Conservation (phyloP, 2,888 invertebrate species). For the Drosophila niveifrons region DNA sequence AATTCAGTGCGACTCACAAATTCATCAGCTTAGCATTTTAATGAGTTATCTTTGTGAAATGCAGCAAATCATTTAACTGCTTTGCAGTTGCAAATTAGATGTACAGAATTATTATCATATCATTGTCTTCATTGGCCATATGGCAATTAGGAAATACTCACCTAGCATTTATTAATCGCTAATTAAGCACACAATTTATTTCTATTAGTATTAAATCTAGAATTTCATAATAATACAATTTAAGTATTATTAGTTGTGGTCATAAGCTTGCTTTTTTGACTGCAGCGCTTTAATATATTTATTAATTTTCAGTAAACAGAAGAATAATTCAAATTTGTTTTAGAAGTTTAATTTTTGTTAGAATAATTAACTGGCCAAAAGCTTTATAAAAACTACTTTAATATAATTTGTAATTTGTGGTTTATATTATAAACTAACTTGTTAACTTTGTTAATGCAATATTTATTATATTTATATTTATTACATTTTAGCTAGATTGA, state of each 20-base stretch:
- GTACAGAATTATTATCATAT: background rate
- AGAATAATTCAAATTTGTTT: background rate
- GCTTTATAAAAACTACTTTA: too few relatives aligned
- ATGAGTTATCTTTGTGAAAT: background rate
- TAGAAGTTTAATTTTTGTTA: background rate
- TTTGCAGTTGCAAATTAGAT: background rate
- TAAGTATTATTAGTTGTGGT: background rate
- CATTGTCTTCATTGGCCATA: background rate
- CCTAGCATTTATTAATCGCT: background rate
- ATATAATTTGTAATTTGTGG: too few relatives aligned
- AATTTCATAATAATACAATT: too few relatives aligned
- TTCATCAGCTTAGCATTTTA: slow-evolving; percentile 6
- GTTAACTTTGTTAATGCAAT: too few relatives aligned
- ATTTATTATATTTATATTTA: too few relatives aligned
- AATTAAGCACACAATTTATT: too few relatives aligned
- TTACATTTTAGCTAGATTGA: too few relatives aligned
- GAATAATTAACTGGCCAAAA: background rate
- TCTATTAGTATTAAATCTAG: too few relatives aligned
- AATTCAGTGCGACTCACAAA: slow-evolving; percentile 1
- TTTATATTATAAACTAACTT: too few relatives aligned
- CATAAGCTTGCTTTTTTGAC: background rate
- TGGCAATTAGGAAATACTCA: background rate
- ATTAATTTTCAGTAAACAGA: background rate
- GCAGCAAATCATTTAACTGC: background rate
- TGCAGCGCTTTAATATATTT: background rate